Evolutionary conservation across 1,140 invertebrate genomes (phyloP), one percentile per base, ranked within the genome.

Genomic region (Doryteuthis pealeii): DNA sequence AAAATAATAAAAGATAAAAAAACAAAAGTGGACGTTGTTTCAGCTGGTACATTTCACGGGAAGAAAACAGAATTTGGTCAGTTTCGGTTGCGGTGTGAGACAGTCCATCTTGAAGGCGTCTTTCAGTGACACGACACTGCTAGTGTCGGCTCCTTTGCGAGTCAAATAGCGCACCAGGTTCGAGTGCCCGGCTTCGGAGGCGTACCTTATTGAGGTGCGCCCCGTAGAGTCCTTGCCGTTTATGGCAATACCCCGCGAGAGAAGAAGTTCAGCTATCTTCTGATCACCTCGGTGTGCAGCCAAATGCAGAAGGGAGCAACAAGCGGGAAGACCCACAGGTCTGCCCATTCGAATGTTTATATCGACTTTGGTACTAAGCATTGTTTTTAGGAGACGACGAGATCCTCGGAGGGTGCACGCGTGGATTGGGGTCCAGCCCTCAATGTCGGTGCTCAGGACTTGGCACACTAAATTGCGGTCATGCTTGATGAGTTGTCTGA

Each of bases 361-460:
- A 68, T 80, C 75, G 1, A 83, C 82, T 0, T 81, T 81, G 1
- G 80, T 75, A 40, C 78, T 82, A 14, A 85, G 72, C 18, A 81
- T 80, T 10, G 81, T 49, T 77, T 85, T 85, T 14, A 84, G 77
- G 66, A 84, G 77, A 74, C 83, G 84, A 4, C 82, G 72, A 14
- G 81, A 82, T 5, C 84, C 83, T 0, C 82, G 79, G 3, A 85
- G 76, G 12, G 81, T 81, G 74, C 80, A 83, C n/a, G 84, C 84
- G 72, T 85, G 84, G 54, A 85, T 81, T 15, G 82, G 81, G 3
- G 84, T 84, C 84, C 84, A 85, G 4, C 80, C 83, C 33, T 84
- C 83, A 1, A 84, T 77, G 14, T 77, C 66, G 4, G 78, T 75
- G 45, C 77, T 78, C 43, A 86, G 86, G 3, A 86, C 76, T 32